Conservation (phyloP, 2,113 vertebrate species). For the Clarias gariepinus region DNA sequence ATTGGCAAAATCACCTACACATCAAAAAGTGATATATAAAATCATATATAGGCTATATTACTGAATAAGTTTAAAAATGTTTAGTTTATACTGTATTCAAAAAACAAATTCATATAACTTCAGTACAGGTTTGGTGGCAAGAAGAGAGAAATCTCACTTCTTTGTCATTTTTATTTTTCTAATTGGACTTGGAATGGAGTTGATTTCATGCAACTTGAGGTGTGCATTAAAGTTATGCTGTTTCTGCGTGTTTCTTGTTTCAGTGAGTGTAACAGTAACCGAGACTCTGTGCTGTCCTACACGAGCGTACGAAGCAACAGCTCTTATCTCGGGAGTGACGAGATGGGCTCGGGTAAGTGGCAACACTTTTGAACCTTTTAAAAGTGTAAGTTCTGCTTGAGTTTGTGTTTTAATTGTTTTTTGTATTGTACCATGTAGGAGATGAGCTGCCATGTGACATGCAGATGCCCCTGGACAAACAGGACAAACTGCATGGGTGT, state of each 20-base stretch:
- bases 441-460: conserved; percentile 96
- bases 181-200: neutral
- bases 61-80: neutral
- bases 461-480: conserved; percentile 94
- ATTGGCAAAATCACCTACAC: neutral
- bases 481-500: conserved; percentile 97
- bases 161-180: neutral
- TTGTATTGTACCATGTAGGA: conserved; percentile 67
- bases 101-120: neutral
- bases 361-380: neutral
- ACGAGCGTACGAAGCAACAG: conserved; percentile 96
- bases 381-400: neutral
- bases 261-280: conserved; percentile 97
- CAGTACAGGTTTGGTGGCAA: neutral
- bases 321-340: conserved; percentile 95
- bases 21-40: neutral
- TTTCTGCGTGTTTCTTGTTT: conserved; percentile 33
- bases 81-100: no score
- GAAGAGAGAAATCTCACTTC: neutral
- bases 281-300: conserved; percentile 95
- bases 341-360: conserved; percentile 95
- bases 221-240: neutral
- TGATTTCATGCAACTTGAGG: neutral
- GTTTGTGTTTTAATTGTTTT: neutral
- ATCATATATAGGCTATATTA: neutral